phyloP scores from a whole-genome alignment of 2,888 invertebrate genomes.

The Drosophila paranaensis region DNA sequence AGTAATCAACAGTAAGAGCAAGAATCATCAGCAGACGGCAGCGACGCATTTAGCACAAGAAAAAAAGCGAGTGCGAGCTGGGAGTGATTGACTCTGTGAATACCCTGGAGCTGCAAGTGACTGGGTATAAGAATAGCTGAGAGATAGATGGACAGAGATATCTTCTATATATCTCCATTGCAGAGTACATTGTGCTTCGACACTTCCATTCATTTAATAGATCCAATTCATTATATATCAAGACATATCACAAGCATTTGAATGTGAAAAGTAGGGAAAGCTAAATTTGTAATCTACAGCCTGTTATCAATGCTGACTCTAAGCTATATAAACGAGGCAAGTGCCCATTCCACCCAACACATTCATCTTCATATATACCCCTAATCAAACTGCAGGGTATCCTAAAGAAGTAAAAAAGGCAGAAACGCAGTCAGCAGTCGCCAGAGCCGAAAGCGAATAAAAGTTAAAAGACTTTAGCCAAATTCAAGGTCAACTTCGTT shows the following conservation, averaged over 20 bases:
- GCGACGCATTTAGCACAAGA: slow-evolving; percentile 37
- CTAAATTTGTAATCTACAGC: no score
- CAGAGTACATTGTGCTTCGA: no score
- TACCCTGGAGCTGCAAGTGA: neutral
- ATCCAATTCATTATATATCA: no score
- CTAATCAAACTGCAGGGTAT: neutral
- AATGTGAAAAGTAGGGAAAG: no score
- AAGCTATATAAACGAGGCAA: neutral
- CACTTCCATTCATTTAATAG: no score
- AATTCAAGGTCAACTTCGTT: slow-evolving; percentile 81
- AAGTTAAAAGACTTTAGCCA: slow-evolving; percentile 80
- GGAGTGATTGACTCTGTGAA: neutral
- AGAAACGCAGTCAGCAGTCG: slow-evolving; percentile 39
- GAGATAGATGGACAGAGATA: neutral
- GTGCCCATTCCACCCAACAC: no score
- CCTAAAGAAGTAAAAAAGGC: neutral
- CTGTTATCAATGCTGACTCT: no score
- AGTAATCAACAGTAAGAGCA: slow-evolving; percentile 72
- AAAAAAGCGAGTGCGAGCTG: neutral
- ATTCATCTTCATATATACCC: neutral
- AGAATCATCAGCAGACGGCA: slow-evolving; percentile 66
- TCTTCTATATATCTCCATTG: neutral
- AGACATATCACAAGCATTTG: no score
- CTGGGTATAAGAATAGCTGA: neutral
- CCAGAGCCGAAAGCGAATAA: slow-evolving; percentile 64